These are phyloP conservation scores for Pseudolaguvia tuberculata DNA, from an alignment of 2,113 vertebrate genomes.

Conservation along the genomic window DNA sequence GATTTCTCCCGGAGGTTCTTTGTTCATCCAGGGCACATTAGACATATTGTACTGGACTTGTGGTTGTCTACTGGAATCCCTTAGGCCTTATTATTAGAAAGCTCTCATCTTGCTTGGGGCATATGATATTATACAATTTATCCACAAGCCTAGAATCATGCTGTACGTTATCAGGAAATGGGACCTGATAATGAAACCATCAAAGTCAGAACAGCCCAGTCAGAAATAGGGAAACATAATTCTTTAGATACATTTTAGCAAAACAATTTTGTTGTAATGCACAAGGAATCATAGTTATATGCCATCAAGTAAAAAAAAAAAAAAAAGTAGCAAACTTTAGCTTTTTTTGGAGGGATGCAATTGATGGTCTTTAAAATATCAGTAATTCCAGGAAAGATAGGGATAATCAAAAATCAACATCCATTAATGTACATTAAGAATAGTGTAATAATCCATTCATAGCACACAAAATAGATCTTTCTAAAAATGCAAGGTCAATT, in stretches of 20 bases:
- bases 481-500: neutral
- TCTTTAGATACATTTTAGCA: neutral
- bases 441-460: neutral
- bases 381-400: neutral
- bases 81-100: neutral
- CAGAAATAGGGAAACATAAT: neutral
- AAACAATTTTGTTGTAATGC: neutral
- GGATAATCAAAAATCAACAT: neutral
- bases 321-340: neutral
- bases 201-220: slow-evolving; percentile 3
- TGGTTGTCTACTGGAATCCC: slow-evolving; percentile 3
- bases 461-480: neutral
- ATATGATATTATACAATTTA: slow-evolving; percentile 1
- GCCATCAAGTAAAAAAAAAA: neutral
- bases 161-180: neutral
- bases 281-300: neutral
- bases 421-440: neutral
- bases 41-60: slow-evolving; percentile 28
- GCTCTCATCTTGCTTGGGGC: neutral
- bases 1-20: slow-evolving; percentile 9
- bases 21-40: slow-evolving; percentile 1
- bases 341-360: neutral
- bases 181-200: neutral
- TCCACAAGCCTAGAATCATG: neutral
- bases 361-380: neutral